Evolutionary conservation across 2,888 invertebrate species (phyloP).

Genomic region (Antheraea yamamai): DNA sequence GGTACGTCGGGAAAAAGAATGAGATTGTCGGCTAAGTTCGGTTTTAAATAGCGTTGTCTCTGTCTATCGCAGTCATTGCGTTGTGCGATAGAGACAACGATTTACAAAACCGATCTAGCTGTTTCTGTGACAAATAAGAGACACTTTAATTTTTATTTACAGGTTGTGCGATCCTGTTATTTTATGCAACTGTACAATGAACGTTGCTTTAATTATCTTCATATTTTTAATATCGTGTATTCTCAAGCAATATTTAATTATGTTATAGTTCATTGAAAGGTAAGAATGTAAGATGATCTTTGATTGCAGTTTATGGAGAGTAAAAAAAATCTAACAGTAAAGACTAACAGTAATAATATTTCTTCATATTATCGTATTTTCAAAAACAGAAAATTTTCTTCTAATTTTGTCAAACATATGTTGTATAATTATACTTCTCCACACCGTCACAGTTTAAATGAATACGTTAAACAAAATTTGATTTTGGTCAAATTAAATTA

Average conservation of each 20-base stretch:
- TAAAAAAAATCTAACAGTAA: too few species aligned
- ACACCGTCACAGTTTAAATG: slow-evolving; percentile 35
- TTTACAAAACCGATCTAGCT: too few species aligned
- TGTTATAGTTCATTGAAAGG: background rate
- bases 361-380: too few species aligned
- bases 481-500: slow-evolving; percentile 53
- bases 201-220: background rate
- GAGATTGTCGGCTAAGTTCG: too few species aligned
- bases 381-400: too few species aligned
- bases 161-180: slow-evolving; percentile 18
- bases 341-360: background rate
- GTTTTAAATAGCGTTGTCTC: too few species aligned
- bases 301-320: background rate
- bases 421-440: too few species aligned
- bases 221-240: slow-evolving; percentile 49
- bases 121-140: too few species aligned
- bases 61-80: too few species aligned
- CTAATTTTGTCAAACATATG: too few species aligned
- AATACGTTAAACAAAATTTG: slow-evolving; percentile 38
- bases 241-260: slow-evolving; percentile 61
- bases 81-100: too few species aligned
- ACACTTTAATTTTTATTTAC: slow-evolving; percentile 15
- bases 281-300: background rate
- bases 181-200: background rate
- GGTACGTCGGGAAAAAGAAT: too few species aligned